Evolutionary conservation across 2,888 invertebrate species (phyloP), one percentile per base, ranked within the genome.

Genomic region (Ophion obscuratus): DNA sequence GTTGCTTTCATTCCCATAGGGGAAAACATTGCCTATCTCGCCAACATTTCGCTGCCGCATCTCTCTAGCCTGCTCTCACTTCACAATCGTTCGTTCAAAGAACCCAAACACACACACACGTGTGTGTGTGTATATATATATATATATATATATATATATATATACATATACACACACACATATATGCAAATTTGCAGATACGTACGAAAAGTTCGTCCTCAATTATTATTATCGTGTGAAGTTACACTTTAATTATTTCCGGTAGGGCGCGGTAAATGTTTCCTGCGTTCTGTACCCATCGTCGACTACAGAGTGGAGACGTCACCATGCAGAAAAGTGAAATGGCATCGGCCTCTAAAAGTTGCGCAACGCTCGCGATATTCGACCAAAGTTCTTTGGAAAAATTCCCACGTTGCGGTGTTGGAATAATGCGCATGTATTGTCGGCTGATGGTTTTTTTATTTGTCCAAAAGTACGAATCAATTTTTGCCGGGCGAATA

Each of bases 221-320:
- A 92, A 93, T 92, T 92, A 92, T 92, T 92, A 92, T 93, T 92
- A 91, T 90, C 93, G 92, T 93, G 93, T 89, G 92, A 93, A 92
- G 88, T 88, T 87, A 87, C 89, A 88, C 87, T 89, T 90, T 91
- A 92, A 93, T 92, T 93, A 93, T 92, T 92, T 93, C 92, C 92
- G 91, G 88, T 90, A 90, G 91, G 88, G 90, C 89, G 90, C 88
- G 88, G 89, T 88, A 89, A 91, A 89, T 89, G 90, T 86, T 90
- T 91, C 89, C 91, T 89, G 90, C 82, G 75, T 80, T 47, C 64
- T 70, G 64, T 47, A 64, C n/a, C 73, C 36, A 47, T 80, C 75
- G 75, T 64, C 78, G 59, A 81, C 80, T 83, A 81, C 78, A 68
- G 64, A 64, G 59, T 17, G 61, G 36, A 74, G 59, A 66, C 53